Evolutionary conservation across 2,113 vertebrate genomes (phyloP).

Genomic region (Brachyhypopomus gauderio): DNA sequence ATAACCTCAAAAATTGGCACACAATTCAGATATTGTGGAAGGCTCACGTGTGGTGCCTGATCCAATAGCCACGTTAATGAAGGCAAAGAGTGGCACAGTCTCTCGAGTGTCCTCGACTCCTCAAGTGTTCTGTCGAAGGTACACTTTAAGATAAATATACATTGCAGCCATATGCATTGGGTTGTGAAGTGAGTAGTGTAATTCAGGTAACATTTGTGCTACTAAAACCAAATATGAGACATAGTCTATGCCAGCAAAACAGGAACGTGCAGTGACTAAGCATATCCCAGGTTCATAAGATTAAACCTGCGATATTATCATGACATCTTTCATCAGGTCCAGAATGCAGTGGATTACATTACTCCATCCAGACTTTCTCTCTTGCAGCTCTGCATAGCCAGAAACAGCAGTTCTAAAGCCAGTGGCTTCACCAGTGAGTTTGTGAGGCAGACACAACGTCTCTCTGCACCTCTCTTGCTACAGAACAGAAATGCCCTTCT

Average conservation of each 20-base stretch:
- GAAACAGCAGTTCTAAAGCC: conserved; percentile 8
- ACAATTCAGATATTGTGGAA: conserved; percentile 53
- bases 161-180: background rate
- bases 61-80: background rate
- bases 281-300: conserved; percentile 1
- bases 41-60: background rate
- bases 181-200: background rate
- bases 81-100: background rate
- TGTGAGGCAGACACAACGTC: conserved; percentile 38
- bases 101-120: background rate
- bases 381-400: background rate
- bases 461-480: background rate
- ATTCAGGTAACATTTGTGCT: background rate
- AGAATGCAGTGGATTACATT: conserved; percentile 25
- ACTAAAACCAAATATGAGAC: no score
- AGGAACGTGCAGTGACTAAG: background rate
- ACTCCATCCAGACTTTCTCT: conserved; percentile 11
- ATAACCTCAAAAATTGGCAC: conserved; percentile 58
- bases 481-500: conserved; percentile 32
- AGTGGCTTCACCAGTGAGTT: conserved; percentile 7
- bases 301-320: conserved; percentile 31
- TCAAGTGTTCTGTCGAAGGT: background rate
- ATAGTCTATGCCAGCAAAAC: background rate
- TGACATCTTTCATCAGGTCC: conserved; percentile 19
- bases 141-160: background rate